Conservation (phyloP, 2,113 vertebrate species). For the Ceyx cyanopectus region DNA sequence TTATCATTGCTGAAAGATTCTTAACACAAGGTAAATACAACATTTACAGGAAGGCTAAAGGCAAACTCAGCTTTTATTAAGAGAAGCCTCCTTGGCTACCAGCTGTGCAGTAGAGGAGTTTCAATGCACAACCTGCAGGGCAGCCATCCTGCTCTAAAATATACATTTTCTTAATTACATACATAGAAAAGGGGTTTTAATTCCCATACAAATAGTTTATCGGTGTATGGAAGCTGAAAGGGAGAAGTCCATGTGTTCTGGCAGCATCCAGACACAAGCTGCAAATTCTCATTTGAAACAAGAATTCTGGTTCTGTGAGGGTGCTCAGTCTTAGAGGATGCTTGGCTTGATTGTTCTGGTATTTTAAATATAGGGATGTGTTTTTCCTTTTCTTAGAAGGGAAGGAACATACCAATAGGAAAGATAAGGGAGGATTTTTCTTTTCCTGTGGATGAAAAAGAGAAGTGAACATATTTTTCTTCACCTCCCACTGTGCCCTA, state of each 20-base stretch:
- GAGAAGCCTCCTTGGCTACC: conserved; percentile 8
- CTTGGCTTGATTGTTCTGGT: background rate
- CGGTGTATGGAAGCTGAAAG: background rate
- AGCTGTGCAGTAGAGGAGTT: background rate
- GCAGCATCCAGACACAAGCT: background rate
- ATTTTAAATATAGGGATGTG: background rate
- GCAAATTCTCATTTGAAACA: background rate
- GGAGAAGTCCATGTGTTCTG: background rate
- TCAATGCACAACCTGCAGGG: conserved; percentile 9
- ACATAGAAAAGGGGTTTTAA: background rate
- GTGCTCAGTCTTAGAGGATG: background rate
- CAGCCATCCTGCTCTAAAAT: background rate
- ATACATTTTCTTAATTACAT: conserved; percentile 27
- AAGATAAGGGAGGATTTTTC: background rate
- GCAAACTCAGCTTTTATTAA: conserved; percentile 21
- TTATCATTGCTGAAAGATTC: background rate
- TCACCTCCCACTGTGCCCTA: background rate
- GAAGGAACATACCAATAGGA: background rate
- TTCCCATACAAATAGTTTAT: background rate
- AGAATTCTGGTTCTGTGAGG: background rate
- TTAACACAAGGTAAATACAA: conserved; percentile 45
- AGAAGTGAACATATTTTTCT: background rate
- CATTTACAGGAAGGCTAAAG: conserved; percentile 29
- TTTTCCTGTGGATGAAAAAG: background rate
- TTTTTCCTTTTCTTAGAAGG: background rate